Evolutionary conservation across 2,113 vertebrate genomes (phyloP).

Genomic region (Columba janthina): DNA sequence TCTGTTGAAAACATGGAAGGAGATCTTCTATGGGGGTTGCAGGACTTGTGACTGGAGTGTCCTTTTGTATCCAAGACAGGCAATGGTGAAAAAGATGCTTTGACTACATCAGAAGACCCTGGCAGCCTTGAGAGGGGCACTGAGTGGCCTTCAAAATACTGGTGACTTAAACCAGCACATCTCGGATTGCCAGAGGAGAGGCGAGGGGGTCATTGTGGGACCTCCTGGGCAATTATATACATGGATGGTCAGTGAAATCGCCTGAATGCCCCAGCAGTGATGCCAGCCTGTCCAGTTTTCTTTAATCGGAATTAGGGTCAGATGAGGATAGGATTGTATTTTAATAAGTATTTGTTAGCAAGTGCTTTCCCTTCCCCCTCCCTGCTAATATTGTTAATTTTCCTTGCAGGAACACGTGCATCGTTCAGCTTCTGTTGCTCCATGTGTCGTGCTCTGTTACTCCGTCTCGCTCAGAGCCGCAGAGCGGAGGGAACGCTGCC

Average conservation of each 20-base stretch:
- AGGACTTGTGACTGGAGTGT: neutral
- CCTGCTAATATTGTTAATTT: neutral
- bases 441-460: conserved; percentile 12
- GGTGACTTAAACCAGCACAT: neutral
- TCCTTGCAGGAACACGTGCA: neutral
- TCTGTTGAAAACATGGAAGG: neutral
- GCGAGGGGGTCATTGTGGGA: neutral
- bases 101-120: neutral
- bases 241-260: neutral
- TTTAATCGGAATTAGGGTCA: neutral
- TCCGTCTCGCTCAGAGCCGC: neutral
- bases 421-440: neutral
- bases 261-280: neutral
- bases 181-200: neutral
- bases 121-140: neutral
- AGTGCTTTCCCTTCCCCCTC: neutral
- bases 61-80: neutral
- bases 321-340: neutral
- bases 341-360: conserved; percentile 1
- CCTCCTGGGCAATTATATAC: neutral
- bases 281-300: neutral
- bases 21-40: neutral
- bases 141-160: neutral
- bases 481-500: neutral
- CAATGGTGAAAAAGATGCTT: neutral